A percentile compares a stretch with the other conserved stretches of the same genome.
phyloP scores from a whole-genome alignment of 2,888 invertebrate genomes.

The Atethmia centrago region DNA sequence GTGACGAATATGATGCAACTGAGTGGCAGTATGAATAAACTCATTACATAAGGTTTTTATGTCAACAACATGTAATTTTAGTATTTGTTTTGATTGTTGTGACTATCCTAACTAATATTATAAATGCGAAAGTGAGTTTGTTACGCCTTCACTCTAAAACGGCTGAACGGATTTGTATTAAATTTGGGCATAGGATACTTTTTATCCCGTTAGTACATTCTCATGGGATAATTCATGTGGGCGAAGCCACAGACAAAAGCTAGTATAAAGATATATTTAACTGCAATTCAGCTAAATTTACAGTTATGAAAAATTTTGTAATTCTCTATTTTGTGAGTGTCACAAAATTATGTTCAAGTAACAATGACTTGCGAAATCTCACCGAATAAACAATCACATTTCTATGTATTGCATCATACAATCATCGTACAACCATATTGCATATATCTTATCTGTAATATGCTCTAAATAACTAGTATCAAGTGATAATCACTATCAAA shows the following conservation, averaged over 20 bases:
- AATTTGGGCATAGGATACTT: no score
- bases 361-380: conserved; percentile 46
- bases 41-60: background rate
- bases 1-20: conserved; percentile 26
- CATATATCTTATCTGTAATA: conserved; percentile 68
- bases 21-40: background rate
- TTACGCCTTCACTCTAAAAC: no score
- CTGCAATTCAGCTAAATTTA: background rate
- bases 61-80: conserved; percentile 7
- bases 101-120: no score
- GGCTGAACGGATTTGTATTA: no score
- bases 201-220: no score
- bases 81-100: background rate
- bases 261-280: background rate
- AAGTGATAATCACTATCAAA: conserved; percentile 65
- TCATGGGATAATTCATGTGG: no score
- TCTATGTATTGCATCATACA: conserved; percentile 75
- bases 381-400: conserved; percentile 55
- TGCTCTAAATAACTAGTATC: conserved; percentile 57
- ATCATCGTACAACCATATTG: conserved; percentile 63
- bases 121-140: no score
- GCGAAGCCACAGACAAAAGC: no score
- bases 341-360: conserved; percentile 11
- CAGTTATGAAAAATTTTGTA: background rate
- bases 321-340: background rate